These are phyloP conservation scores for Syngnathus rostellatus DNA, from an alignment of 2,797 vertebrate genomes.

Conservation along the genomic window DNA sequence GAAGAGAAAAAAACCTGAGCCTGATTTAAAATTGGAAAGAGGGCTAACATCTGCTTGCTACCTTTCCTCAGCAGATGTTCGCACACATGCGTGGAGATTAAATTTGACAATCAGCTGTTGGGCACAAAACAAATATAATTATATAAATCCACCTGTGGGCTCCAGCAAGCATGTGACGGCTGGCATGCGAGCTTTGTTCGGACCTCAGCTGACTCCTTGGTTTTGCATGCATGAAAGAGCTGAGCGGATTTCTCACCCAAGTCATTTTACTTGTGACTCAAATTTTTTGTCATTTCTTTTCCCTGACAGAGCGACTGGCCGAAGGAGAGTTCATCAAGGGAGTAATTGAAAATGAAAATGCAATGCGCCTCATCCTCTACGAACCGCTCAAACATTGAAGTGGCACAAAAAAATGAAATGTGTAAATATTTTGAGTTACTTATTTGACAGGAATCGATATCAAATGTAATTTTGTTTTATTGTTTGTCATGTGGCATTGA, in stretches of 20 bases:
- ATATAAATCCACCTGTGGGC: constrained; percentile 44
- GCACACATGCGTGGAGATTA: constrained; percentile 34
- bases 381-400: constrained; percentile 54
- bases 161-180: constrained; percentile 21
- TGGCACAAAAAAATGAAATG: not conserved
- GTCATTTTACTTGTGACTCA: not conserved
- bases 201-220: constrained; percentile 5
- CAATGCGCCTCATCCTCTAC: constrained; percentile 74
- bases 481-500: not conserved
- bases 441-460: not conserved
- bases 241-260: not conserved
- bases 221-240: constrained; percentile 1
- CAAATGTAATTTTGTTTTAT: not conserved
- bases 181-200: constrained; percentile 32
- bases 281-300: not conserved
- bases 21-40: not conserved
- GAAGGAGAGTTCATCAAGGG: constrained; percentile 76
- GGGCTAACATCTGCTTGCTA: constrained; percentile 22
- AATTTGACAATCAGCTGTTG: constrained; percentile 33
- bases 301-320: constrained; percentile 62
- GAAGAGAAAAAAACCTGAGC: not conserved
- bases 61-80: constrained; percentile 41
- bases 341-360: constrained; percentile 69
- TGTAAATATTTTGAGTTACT: not conserved
- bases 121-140: constrained; percentile 21